Evolutionary conservation across 1,140 invertebrate genomes (phyloP), one percentile per base, ranked within the genome.

Genomic region (Pissodes strobi): DNA sequence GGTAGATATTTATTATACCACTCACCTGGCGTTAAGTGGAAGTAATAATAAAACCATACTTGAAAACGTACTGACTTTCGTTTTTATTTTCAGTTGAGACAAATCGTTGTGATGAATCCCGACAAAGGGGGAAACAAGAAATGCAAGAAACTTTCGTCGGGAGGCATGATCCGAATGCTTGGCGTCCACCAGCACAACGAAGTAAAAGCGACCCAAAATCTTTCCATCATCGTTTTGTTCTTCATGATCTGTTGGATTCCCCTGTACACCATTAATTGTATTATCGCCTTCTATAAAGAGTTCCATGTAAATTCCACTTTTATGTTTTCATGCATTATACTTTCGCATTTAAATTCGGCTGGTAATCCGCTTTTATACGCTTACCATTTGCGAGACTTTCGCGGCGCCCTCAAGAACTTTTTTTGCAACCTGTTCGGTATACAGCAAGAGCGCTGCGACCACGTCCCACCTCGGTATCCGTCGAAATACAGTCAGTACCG

Each of bases 231-330:
- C 49, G 93, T 96, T 1, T 79, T 91, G 27, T 94, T 95, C 79
- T 96, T 96, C 80, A 92, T 95, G 79, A 83, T 95, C 43, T 95
- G 92, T 74, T 96, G 93, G 93, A 90, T 95, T 48, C 93, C 93
- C 0, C 81, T 96, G 2, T 95, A 95, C 79, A 94, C 92, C 19
- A 91, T 94, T 65, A 95, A 96, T 77, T 93, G 90, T 69, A 83
- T 94, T 13, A 85, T 91, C 74, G 91, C 91, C 0, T 94, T 94
- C 74, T 90, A 87, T 70, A 84, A 82, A 0, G 72, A 83, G 1
- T 88, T 89, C 70, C 76, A 84, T 48, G 86, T 91, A 21, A 86
- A 87, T 64, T 81, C 84, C 0, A 80, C 85, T 6, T 72, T 93
- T n/a, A 85, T 91, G 38, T 85, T 92, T 39, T 88, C 89, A 67